These are phyloP conservation scores for Bombyx mori DNA, from an alignment of 1,140 invertebrate species.

Conservation along the genomic window DNA sequence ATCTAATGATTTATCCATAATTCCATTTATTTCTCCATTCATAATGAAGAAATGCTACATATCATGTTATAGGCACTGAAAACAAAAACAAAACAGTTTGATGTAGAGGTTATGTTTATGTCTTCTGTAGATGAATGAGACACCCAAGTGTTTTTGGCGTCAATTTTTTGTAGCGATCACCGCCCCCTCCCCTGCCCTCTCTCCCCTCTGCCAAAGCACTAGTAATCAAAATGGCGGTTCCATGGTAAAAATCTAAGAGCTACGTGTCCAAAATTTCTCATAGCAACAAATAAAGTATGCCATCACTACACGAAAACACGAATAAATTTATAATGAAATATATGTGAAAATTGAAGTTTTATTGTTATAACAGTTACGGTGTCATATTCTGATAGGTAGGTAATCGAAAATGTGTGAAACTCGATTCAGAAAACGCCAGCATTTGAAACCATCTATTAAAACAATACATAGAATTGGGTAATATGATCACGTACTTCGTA, in stretches of 20 bases:
- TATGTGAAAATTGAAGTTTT: no score
- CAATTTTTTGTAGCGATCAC: constrained; percentile 51
- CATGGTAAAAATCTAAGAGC: constrained; percentile 43
- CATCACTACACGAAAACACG: no score
- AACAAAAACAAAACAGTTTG: constrained; percentile 24
- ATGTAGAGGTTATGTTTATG: constrained; percentile 8
- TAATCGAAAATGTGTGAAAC: no score
- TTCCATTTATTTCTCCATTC: constrained; percentile 52
- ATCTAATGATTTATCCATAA: constrained; percentile 19
- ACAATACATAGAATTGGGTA: no score
- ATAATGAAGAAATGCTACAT: constrained; percentile 39
- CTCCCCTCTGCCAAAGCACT: constrained; percentile 46
- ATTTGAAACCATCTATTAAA: no score
- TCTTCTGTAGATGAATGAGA: constrained; percentile 11
- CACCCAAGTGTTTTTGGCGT: constrained; percentile 39
- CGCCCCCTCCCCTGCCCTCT: constrained; percentile 33
- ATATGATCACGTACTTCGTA: no score
- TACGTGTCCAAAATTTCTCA: constrained; percentile 44
- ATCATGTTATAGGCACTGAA: constrained; percentile 43
- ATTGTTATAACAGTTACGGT: no score
- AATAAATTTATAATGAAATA: no score
- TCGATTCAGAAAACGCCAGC: no score
- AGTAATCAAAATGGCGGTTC: constrained; percentile 65
- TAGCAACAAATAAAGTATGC: constrained; percentile 16
- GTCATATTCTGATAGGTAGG: no score